Evolutionary conservation across 2,113 vertebrate species (phyloP).

Genomic region (Notechis scutatus): DNA sequence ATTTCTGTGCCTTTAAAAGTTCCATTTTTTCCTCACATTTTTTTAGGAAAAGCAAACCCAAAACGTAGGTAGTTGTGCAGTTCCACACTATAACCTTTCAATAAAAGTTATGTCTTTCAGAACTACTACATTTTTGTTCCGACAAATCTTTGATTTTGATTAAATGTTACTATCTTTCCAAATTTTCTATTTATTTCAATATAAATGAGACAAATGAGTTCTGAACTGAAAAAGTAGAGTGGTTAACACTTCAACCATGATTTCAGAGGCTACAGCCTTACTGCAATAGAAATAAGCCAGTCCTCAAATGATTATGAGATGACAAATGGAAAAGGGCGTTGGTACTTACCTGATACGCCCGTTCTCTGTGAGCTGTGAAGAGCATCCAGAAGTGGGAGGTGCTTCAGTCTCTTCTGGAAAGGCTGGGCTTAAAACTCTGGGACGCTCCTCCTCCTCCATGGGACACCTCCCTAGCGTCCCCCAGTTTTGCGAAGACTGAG

Average conservation of each 20-base stretch:
- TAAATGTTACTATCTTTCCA: neutral
- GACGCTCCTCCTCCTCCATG: too few species aligned
- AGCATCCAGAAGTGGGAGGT: too few species aligned
- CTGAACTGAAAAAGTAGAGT: neutral
- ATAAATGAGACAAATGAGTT: neutral
- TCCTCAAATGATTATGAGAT: neutral
- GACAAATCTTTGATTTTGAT: neutral
- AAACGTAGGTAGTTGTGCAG: neutral
- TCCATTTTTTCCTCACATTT: neutral
- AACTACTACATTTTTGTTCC: constrained; percentile 38
- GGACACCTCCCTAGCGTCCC: too few species aligned
- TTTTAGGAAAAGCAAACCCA: neutral
- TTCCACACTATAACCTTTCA: neutral
- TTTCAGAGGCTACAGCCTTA: neutral
- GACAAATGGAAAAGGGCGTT: neutral
- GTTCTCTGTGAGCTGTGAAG: too few species aligned
- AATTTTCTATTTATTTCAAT: neutral
- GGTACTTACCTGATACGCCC: too few species aligned
- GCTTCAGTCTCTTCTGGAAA: too few species aligned
- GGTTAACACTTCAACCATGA: neutral
- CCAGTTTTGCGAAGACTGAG: too few species aligned
- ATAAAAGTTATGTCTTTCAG: constrained; percentile 39
- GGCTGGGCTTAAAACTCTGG: too few species aligned
- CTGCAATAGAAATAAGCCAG: neutral
- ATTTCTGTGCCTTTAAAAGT: neutral